Evolutionary conservation across 2,113 vertebrate genomes (phyloP), one percentile per base, ranked within the genome.

Genomic region (Menura novaehollandiae): DNA sequence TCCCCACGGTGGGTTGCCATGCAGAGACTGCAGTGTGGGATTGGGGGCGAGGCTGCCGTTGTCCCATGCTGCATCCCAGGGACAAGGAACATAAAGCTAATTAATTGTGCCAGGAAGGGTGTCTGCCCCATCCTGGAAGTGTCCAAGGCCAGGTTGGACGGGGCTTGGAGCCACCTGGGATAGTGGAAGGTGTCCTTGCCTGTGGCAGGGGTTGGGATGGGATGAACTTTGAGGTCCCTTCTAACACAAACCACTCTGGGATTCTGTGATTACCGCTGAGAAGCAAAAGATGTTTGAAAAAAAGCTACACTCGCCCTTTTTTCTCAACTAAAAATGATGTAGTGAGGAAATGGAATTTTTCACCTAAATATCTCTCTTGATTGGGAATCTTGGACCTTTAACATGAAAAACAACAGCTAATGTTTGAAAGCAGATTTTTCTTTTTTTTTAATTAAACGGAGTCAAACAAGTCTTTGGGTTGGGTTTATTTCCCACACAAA

Each of bases 1-100:
- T 35, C 66, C 60, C 33, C 0, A 0, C 30, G 0, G 2, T 0
- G 19, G 19, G 28, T 8, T 58, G 51, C 43, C 0, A 1, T 8
- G 46, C 30, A 5, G 41, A 12, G 85, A 15, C 9, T 1, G 8
- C 0, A 6, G 19, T 23, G 24, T 32, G 17, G 53, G 62, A 6
- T 44, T 33, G 5, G 3, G 13, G 28, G 39, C 2, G 7, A 49
- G 67, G 64, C 2, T 51, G 47, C 60, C 19, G 1, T 21, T 8
- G 1, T 49, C 58, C 66, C 32, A 2, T 32, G 30, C 49, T 26
- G 35, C 5, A 4, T 27, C 46, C 35, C 35, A 44, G 59, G 52
- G 27, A 51, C 33, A 33, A 23, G 28, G 37, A 44, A 24, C 7
- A 2, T 11, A 8, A 22, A 84, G 59, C 26, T 28, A 2, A 46